Evolutionary conservation across 2,888 invertebrate species (phyloP).

Genomic region (Ennomos quercinarius): DNA sequence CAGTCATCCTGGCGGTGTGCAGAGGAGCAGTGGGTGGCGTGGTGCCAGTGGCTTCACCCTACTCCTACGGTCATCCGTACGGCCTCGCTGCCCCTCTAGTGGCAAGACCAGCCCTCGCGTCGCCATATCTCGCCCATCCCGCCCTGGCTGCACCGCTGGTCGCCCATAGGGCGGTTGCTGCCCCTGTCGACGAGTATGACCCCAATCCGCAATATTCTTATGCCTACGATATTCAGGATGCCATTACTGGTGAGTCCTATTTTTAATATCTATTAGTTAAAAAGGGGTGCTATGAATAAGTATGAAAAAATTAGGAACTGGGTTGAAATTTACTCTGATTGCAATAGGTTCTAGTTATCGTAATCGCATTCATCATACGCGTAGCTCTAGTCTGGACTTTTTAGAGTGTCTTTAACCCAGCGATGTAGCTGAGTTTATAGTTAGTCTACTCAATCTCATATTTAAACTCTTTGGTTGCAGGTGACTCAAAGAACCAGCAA

Average conservation of each 20-base stretch:
- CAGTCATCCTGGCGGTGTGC: constrained; percentile 65
- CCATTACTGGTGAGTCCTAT: constrained; percentile 84
- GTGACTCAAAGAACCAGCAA: constrained; percentile 80
- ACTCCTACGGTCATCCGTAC: constrained; percentile 38
- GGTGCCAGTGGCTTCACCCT: constrained; percentile 60
- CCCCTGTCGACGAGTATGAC: constrained; percentile 84
- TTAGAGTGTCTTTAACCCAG: too few species aligned
- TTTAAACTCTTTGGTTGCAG: constrained; percentile 40
- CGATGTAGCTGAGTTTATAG: too few species aligned
- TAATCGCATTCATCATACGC: too few species aligned
- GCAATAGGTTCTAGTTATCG: too few species aligned
- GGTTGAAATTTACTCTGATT: too few species aligned
- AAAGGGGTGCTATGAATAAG: too few species aligned
- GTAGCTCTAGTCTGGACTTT: too few species aligned
- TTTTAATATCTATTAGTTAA: neutral
- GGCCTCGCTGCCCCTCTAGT: constrained; percentile 49
- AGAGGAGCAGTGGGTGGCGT: constrained; percentile 60
- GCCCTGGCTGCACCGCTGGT: constrained; percentile 43
- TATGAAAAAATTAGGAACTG: too few species aligned
- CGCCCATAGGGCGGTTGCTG: constrained; percentile 59
- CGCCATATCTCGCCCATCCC: constrained; percentile 66
- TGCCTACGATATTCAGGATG: constrained; percentile 89
- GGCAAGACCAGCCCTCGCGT: constrained; percentile 61
- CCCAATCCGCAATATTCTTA: constrained; percentile 88
- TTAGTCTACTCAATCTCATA: too few species aligned